phyloP scores from a whole-genome alignment of 2,113 vertebrate species.

The Argyrosomus japonicus region DNA sequence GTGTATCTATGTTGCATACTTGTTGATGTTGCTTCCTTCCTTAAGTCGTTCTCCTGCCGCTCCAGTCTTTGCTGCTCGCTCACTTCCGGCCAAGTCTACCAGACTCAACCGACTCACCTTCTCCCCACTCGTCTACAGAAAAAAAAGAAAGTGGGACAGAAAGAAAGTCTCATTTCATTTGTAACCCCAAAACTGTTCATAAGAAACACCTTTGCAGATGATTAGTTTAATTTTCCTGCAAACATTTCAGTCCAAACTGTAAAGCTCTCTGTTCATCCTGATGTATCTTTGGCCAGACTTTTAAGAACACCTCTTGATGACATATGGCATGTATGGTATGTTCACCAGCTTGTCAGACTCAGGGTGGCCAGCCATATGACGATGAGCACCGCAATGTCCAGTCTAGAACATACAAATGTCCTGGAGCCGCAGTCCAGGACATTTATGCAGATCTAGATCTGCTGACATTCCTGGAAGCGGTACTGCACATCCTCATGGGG shows the following conservation, averaged over 20 bases:
- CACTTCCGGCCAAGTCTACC: slow-evolving; percentile 97
- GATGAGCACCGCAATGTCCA: not conserved
- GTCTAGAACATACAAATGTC: not conserved
- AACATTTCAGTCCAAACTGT: not conserved
- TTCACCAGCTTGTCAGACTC: not conserved
- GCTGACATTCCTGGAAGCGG: not conserved
- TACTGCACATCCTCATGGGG: not conserved
- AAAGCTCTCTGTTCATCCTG: not conserved
- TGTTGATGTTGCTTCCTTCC: slow-evolving; percentile 99
- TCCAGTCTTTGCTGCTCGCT: slow-evolving; percentile 96
- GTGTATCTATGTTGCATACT: slow-evolving; percentile 79
- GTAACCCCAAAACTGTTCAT: not conserved
- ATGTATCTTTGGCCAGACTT: not conserved
- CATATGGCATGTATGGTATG: not conserved
- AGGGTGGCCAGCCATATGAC: not conserved
- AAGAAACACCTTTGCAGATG: not conserved
- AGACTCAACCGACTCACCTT: slow-evolving; percentile 97
- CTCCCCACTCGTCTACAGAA: slow-evolving; percentile 93
- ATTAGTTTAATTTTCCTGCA: not conserved
- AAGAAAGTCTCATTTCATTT: not conserved
- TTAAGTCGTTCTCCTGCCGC: slow-evolving; percentile 96
- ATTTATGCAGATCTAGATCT: not conserved
- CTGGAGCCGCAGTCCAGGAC: not conserved
- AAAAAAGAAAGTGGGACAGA: not conserved
- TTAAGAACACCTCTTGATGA: too few species aligned